phyloP scores from a whole-genome alignment of 2,113 vertebrate species.

The Barbus barbus region DNA sequence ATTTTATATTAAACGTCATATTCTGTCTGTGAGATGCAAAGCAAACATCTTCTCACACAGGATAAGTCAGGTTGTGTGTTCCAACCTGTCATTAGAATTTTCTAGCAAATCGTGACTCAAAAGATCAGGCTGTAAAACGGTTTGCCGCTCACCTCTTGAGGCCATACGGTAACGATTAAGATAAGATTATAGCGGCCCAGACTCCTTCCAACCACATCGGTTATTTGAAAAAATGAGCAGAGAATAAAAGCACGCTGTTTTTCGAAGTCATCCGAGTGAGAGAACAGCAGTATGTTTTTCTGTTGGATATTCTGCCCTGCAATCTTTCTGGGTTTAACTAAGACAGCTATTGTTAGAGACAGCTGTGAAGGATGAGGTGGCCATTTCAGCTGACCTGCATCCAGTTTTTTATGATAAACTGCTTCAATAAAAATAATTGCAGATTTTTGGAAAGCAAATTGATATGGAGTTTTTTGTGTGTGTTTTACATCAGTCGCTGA shows the following conservation, averaged over 20 bases:
- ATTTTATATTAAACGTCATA: background rate
- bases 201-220: background rate
- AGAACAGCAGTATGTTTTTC: constrained; percentile 26
- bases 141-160: constrained; percentile 7
- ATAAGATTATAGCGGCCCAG: constrained; percentile 21
- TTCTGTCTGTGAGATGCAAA: background rate
- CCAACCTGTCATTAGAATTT: constrained; percentile 28
- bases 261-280: background rate
- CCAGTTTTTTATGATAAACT: background rate
- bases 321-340: constrained; percentile 28
- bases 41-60: constrained; percentile 14
- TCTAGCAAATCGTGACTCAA: constrained; percentile 20
- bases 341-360: constrained; percentile 20
- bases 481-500: background rate
- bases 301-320: constrained; percentile 25
- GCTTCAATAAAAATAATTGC: constrained; percentile 25
- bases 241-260: background rate
- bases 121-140: constrained; percentile 12
- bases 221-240: constrained; percentile 23
- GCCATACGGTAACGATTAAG: constrained; percentile 44
- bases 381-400: background rate
- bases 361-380: background rate
- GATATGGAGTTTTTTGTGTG: background rate
- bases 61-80: constrained; percentile 13
- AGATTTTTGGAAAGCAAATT: background rate